A percentile compares a stretch with the other conserved stretches of the same genome.
phyloP scores from a whole-genome alignment of 2,113 vertebrate species.

The Toxotes chatareus region DNA sequence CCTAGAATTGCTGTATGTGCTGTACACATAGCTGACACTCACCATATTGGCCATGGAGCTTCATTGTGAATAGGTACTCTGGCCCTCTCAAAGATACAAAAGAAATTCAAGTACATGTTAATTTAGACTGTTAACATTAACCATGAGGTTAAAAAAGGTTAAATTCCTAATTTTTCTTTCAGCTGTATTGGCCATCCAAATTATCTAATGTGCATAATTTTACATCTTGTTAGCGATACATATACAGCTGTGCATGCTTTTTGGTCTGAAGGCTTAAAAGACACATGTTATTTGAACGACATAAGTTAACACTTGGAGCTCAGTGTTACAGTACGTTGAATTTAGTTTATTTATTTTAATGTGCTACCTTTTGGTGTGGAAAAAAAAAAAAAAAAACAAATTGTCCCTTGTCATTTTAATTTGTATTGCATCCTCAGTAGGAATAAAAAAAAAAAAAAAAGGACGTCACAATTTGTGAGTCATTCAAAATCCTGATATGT shows the following conservation, averaged over 20 bases:
- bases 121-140: constrained; percentile 64
- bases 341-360: constrained; percentile 60
- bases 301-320: constrained; percentile 53
- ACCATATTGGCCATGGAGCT: constrained; percentile 60
- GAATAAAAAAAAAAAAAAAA: constrained; percentile 61
- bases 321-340: constrained; percentile 52
- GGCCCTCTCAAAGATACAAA: constrained; percentile 40
- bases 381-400: constrained; percentile 23
- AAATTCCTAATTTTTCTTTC: constrained; percentile 37
- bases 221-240: constrained; percentile 61
- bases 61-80: constrained; percentile 64
- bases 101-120: constrained; percentile 40
- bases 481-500: constrained; percentile 56
- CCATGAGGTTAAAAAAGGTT: constrained; percentile 37
- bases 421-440: constrained; percentile 71
- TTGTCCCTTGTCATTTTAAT: constrained; percentile 63
- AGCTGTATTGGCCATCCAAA: constrained; percentile 44
- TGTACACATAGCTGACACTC: constrained; percentile 74
- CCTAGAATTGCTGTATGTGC: constrained; percentile 68
- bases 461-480: constrained; percentile 61
- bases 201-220: constrained; percentile 55
- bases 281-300: constrained; percentile 20
- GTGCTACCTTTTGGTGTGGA: constrained; percentile 66
- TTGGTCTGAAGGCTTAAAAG: constrained; percentile 51
- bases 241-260: constrained; percentile 65